Conservation (phyloP, 2,113 vertebrate species). For the Toxostoma redivivum region DNA sequence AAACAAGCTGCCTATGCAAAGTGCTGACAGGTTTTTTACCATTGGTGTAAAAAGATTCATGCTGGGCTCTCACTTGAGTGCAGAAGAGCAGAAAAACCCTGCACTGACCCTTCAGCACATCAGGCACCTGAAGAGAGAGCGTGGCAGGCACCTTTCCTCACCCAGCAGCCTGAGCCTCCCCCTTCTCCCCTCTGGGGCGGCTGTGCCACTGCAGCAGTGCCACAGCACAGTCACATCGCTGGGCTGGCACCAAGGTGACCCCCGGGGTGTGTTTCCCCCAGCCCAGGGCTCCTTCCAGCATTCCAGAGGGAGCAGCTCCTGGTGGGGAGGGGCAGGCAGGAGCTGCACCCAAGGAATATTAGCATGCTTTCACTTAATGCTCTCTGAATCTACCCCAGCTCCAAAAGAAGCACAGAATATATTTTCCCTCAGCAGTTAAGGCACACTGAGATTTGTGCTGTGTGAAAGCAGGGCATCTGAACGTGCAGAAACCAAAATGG, state of each 20-base stretch:
- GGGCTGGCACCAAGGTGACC: fast-evolving
- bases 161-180: neutral
- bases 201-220: neutral
- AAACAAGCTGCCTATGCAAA: neutral
- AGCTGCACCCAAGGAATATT: neutral
- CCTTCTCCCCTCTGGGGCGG: too few relatives aligned
- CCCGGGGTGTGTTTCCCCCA: neutral
- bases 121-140: neutral
- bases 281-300: fast-evolving
- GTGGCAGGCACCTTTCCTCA: neutral
- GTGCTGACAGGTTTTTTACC: neutral
- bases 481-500: neutral
- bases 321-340: neutral
- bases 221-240: fast-evolving
- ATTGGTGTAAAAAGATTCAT: neutral
- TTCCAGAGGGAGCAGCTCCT: neutral
- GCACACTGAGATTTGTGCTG: neutral
- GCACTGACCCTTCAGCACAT: neutral
- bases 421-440: neutral
- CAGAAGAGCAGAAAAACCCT: neutral
- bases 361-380: neutral
- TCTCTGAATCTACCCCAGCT: fast-evolving
- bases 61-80: neutral
- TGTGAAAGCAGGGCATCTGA: neutral
- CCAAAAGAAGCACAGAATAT: neutral